These are phyloP conservation scores for Pandion haliaetus DNA, from an alignment of 2,113 vertebrate species.

Conservation along the genomic window DNA sequence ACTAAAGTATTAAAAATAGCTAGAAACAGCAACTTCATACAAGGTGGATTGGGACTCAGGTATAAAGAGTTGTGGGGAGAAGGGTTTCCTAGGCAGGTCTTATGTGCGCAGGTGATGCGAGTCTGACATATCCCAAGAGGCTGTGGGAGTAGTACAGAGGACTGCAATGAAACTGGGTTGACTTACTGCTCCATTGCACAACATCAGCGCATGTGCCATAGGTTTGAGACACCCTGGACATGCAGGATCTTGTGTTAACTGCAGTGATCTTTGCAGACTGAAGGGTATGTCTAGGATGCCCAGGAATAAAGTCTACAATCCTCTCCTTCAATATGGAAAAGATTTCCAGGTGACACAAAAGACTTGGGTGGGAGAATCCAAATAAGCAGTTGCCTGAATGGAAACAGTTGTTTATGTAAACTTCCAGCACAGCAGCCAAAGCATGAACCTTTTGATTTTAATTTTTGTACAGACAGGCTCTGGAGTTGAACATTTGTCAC, in stretches of 20 bases:
- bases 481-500: not conserved
- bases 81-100: not conserved
- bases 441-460: not conserved
- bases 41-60: not conserved
- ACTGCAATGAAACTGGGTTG: not conserved
- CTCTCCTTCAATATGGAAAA: not conserved
- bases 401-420: not conserved
- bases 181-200: not conserved
- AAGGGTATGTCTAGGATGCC: not conserved
- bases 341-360: not conserved
- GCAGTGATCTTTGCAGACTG: not conserved
- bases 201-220: not conserved
- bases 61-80: not conserved
- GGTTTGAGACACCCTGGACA: not conserved
- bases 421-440: not conserved
- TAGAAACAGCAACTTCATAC: not conserved
- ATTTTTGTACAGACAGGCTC: not conserved
- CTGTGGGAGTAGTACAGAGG: not conserved
- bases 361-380: not conserved
- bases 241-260: not conserved
- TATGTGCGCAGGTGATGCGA: too few relatives aligned
- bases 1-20: not conserved
- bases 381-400: not conserved
- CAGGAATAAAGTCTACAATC: not conserved
- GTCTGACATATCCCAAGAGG: not conserved